phyloP scores from a whole-genome alignment of 1,140 invertebrate species.

The Hetaerina americana region DNA sequence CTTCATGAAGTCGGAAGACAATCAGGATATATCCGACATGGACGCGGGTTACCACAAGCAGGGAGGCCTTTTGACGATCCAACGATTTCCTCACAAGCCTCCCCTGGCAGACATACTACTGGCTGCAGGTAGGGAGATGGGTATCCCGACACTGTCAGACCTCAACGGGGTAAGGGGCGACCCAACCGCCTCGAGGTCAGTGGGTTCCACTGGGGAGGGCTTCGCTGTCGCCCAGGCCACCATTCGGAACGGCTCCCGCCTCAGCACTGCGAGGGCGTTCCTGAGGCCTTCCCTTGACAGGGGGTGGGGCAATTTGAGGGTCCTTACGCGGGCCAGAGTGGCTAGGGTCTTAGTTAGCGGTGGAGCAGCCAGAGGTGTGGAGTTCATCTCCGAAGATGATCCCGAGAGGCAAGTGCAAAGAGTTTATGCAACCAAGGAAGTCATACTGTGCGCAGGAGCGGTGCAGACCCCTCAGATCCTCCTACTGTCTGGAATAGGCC shows the following conservation, averaged over 20 bases:
- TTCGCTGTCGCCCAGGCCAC: slow-evolving; percentile 33
- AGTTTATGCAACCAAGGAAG: slow-evolving; percentile 43
- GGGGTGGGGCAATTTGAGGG: slow-evolving; percentile 28
- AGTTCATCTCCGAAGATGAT: slow-evolving; percentile 22
- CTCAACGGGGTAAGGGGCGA: slow-evolving; percentile 33
- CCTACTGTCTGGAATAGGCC: slow-evolving; percentile 69
- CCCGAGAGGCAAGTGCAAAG: not conserved
- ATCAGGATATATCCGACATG: slow-evolving; percentile 5
- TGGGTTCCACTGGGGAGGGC: slow-evolving; percentile 12
- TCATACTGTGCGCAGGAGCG: slow-evolving; percentile 55
- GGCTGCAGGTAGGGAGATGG: slow-evolving; percentile 40
- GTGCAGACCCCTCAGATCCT: slow-evolving; percentile 68
- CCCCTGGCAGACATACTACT: slow-evolving; percentile 38
- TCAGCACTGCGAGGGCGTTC: slow-evolving; percentile 41
- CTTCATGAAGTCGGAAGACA: slow-evolving; percentile 12
- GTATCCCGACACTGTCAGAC: slow-evolving; percentile 37
- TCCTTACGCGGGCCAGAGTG: slow-evolving; percentile 29
- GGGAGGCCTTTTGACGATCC: slow-evolving; percentile 30
- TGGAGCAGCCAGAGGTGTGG: slow-evolving; percentile 34
- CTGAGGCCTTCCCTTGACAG: slow-evolving; percentile 29
- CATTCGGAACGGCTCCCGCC: slow-evolving; percentile 47
- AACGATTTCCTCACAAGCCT: slow-evolving; percentile 38
- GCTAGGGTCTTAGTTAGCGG: slow-evolving; percentile 32
- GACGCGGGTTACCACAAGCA: slow-evolving; percentile 23
- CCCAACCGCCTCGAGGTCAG: not conserved